These are phyloP conservation scores for Pogonophryne albipinna DNA, from an alignment of 2,797 vertebrate genomes.

Conservation along the genomic window DNA sequence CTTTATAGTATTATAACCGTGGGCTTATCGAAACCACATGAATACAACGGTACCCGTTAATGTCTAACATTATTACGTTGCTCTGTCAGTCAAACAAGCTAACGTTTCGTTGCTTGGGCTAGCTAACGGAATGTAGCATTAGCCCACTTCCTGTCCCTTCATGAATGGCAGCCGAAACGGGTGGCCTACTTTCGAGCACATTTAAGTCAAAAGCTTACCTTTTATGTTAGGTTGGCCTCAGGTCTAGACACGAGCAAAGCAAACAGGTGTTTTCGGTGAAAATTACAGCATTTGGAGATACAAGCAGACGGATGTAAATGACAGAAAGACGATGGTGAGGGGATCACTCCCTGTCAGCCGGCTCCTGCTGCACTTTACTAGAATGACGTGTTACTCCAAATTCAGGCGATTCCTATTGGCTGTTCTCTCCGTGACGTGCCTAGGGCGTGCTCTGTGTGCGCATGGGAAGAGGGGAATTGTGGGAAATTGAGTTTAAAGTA, in stretches of 20 bases:
- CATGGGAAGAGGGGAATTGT: background rate
- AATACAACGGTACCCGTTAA: accelerated
- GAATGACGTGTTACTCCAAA: constrained; percentile 84
- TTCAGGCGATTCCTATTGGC: constrained; percentile 69
- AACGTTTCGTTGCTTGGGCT: constrained; percentile 1
- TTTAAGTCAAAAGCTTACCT: constrained; percentile 65
- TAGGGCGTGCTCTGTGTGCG: background rate
- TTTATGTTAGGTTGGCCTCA: constrained; percentile 29
- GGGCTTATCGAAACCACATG: background rate
- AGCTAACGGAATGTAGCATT: constrained; percentile 72
- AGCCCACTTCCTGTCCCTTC: constrained; percentile 53
- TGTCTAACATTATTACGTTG: background rate
- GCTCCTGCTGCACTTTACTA: constrained; percentile 66
- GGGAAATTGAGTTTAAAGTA: constrained; percentile 50
- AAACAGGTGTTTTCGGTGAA: background rate
- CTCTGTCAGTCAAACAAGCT: constrained; percentile 20
- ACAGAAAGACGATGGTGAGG: constrained; percentile 34
- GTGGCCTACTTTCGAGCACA: constrained; percentile 18
- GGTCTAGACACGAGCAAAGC: constrained; percentile 18
- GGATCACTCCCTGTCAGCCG: constrained; percentile 59
- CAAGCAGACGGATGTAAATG: constrained; percentile 12
- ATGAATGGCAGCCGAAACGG: constrained; percentile 18
- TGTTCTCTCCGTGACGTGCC: constrained; percentile 38
- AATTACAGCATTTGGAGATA: constrained; percentile 61
- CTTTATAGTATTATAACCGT: background rate